phyloP scores from a whole-genome alignment of 2,113 vertebrate genomes.

The Ameiurus melas region DNA sequence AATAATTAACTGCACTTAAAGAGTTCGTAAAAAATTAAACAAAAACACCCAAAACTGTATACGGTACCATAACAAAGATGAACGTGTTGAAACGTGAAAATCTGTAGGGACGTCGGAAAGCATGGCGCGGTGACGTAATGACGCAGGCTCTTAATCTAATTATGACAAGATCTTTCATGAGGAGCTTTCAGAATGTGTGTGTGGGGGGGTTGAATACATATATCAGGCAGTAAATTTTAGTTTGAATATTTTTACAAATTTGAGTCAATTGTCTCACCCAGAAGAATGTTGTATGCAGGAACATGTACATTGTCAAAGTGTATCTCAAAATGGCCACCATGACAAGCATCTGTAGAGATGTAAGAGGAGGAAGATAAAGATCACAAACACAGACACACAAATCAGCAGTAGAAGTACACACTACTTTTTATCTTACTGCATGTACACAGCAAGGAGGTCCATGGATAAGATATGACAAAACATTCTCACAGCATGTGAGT shows the following conservation, averaged over 20 bases:
- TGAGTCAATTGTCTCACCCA: constrained; percentile 74
- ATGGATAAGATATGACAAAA: neutral
- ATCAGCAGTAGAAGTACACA: neutral
- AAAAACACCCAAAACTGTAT: no score
- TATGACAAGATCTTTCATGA: neutral
- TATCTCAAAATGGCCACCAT: constrained; percentile 93
- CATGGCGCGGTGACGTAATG: no score
- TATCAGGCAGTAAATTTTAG: neutral
- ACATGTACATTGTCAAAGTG: constrained; percentile 84
- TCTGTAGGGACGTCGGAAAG: no score
- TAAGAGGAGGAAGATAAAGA: neutral
- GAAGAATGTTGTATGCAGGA: constrained; percentile 81
- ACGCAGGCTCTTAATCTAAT: no score
- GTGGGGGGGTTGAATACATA: neutral
- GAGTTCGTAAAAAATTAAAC: no score
- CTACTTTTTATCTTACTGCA: neutral
- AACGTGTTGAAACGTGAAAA: no score
- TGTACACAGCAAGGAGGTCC: neutral
- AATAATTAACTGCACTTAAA: no score
- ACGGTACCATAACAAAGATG: no score
- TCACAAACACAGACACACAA: neutral
- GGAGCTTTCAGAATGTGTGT: neutral
- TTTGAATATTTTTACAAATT: neutral
- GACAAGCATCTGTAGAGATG: constrained; percentile 77
- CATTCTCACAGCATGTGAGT: neutral